Evolutionary conservation across 2,113 vertebrate species (phyloP), one percentile per base, ranked within the genome.

Genomic region (Sinosuthora webbiana): DNA sequence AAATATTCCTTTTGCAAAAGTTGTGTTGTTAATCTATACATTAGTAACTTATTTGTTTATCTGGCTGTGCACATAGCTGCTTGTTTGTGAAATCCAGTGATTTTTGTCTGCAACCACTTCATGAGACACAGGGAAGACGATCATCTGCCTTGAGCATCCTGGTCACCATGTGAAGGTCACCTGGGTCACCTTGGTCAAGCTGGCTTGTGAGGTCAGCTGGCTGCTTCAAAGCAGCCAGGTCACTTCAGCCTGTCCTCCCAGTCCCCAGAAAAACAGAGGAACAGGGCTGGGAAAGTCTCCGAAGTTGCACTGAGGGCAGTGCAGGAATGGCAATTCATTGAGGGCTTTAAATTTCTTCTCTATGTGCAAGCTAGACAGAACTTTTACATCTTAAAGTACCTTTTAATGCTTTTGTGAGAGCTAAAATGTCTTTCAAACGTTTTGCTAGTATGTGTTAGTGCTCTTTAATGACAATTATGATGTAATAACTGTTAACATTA

Each of bases 391-490:
- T 94, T 74, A 37, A 90, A 93, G 77, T 55, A 75, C 47, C 45
- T 97, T 77, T 75, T 83, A 88, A 42, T 92, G 76, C 33, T 87
- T 89, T 95, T 92, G 47, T 89, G 30, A 47, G 47, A 68, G 76
- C 77, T 95, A 33, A 89, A 91, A 89, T 42, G 25, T 79, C 42
- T 57, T 82, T 53, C 7, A 41, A 87, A 94, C 12, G 30, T 83
- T 76, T 89, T 69, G 20, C 53, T 93, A 57, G 47, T 65, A 42
- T 53, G 33, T 73, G 50, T 79, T 86, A 90, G 37, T 65, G 62
- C 75, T 80, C 44, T 83, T 93, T 92, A 83, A 89, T 87, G 89
- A 87, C 80, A 74, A 67, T 90, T 90, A 83, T 87, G 91, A 90
- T 81, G 68, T 75, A 89, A 59, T 89, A 88, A 87, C 39, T 31